Evolutionary conservation across 2,888 invertebrate species (phyloP), one percentile per base, ranked within the genome.

Genomic region (Orthonevra nobilis): DNA sequence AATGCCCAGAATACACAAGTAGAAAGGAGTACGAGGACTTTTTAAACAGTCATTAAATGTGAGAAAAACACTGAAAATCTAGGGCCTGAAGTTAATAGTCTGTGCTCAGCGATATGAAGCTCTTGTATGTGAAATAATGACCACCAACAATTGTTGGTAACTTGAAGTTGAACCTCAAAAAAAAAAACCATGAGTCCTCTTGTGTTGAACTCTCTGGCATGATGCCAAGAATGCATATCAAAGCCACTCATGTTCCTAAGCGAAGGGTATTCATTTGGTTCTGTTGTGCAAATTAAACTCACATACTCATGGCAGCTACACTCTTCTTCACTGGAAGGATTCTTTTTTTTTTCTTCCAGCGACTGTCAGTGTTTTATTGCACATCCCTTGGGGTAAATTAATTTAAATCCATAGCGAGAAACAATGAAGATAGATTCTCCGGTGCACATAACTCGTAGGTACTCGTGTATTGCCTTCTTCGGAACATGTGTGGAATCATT

Each of bases 41-140:
- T n/a, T n/a, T n/a, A n/a, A n/a, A n/a, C n/a, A n/a, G n/a, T n/a
- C n/a, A n/a, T n/a, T n/a, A n/a, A n/a, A n/a, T n/a, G n/a, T n/a
- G n/a, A n/a, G n/a, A n/a, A n/a, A n/a, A n/a, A n/a, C n/a, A n/a
- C n/a, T 38, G 54, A 26, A 48, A 54, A 46, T 40, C 40, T n/a
- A n/a, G n/a, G n/a, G n/a, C n/a, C n/a, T n/a, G n/a, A n/a, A n/a
- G n/a, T n/a, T n/a, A n/a, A n/a, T n/a, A n/a, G n/a, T n/a, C n/a
- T n/a, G n/a, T n/a, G n/a, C 32, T 46, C 30, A 1, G 52, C 12
- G 7, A 32, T 32, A 58, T 19, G 23, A 69, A 54, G 52, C 48
- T 15, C 38, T n/a, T n/a, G n/a, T n/a, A 54, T 61, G 52, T 48
- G 61, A 46, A 73, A 54, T 74, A 52, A 74, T 56, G 69, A 69